Conservation (phyloP, 2,113 vertebrate species). For the Entomyzon cyanotis region DNA sequence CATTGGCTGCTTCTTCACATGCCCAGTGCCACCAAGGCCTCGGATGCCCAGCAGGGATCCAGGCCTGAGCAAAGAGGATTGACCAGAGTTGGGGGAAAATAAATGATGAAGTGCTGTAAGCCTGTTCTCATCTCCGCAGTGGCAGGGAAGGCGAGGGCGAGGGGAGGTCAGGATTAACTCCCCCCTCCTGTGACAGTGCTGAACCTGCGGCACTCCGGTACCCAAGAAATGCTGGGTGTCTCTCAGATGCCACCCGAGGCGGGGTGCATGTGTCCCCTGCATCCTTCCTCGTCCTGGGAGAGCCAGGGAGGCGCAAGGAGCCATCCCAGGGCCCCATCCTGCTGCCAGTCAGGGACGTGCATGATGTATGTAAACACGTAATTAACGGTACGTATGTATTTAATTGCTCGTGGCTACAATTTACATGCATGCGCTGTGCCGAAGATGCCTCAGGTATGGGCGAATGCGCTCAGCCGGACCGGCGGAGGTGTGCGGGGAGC, state of each 20-base stretch:
- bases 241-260: background rate
- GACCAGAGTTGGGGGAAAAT: background rate
- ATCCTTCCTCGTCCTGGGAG: background rate
- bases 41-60: background rate
- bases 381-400: slow-evolving; percentile 33
- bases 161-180: background rate
- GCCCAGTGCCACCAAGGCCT: accelerated
- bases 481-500: accelerated
- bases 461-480: accelerated
- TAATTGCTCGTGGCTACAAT: slow-evolving; percentile 58
- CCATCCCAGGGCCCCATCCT: background rate
- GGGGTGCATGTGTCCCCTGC: accelerated
- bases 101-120: background rate
- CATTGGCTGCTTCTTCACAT: background rate
- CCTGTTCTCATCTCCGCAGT: background rate
- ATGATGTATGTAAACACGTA: slow-evolving; percentile 39
- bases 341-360: background rate
- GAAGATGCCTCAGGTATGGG: background rate
- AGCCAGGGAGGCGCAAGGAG: background rate
- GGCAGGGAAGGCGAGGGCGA: background rate
- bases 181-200: background rate
- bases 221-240: accelerated
- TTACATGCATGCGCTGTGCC: slow-evolving; percentile 24
- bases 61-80: background rate
- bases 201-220: accelerated